Evolutionary conservation across 2,797 vertebrate genomes (phyloP).

Genomic region (Dipus sagitta): DNA sequence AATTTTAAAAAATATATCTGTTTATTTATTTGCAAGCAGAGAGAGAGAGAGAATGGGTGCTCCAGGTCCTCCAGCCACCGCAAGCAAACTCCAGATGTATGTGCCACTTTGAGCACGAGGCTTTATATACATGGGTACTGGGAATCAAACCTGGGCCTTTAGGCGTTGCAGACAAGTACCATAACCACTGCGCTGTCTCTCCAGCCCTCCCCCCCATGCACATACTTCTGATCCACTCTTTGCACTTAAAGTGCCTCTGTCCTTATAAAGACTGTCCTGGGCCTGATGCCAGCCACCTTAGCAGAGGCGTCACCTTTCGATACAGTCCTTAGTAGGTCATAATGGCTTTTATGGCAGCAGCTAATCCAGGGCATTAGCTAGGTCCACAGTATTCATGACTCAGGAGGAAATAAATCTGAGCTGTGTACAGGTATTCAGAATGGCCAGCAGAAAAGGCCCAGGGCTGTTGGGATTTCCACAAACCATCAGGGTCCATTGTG

Average conservation of each 20-base stretch:
- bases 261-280: background rate
- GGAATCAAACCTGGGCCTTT: too few species aligned
- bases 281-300: background rate
- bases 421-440: background rate
- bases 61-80: too few species aligned
- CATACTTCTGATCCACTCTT: background rate
- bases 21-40: too few species aligned
- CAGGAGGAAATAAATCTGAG: constrained; percentile 38
- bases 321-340: background rate
- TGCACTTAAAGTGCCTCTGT: constrained; percentile 8
- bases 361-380: constrained; percentile 32
- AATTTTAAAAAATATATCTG: too few species aligned
- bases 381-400: background rate
- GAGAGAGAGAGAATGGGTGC: too few species aligned
- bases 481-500: background rate
- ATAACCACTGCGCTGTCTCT: too few species aligned
- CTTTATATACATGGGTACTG: too few species aligned
- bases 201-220: too few species aligned
- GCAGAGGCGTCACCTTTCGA: constrained; percentile 31
- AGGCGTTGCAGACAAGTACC: too few species aligned
- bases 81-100: too few species aligned
- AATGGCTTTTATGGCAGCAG: constrained; percentile 54
- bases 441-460: background rate
- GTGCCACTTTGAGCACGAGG: too few species aligned
- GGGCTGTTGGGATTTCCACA: background rate